These are phyloP conservation scores for Percina caprodes DNA, from an alignment of 2,113 vertebrate species.

Conservation along the genomic window DNA sequence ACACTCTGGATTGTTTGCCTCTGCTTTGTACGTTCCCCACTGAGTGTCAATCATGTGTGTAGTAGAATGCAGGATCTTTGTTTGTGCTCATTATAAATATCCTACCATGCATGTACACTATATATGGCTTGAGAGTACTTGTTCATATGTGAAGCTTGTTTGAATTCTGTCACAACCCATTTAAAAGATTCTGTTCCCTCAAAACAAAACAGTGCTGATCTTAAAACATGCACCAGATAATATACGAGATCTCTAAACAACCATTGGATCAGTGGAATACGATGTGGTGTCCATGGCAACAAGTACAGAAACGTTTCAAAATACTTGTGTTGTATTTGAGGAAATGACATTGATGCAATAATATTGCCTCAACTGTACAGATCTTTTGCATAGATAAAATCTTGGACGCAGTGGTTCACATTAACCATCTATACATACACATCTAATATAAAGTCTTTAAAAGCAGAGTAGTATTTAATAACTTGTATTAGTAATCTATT, in stretches of 20 bases:
- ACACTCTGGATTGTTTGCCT: conserved; percentile 37
- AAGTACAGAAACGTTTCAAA: neutral
- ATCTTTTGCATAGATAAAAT: conserved; percentile 19
- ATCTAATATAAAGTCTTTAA: conserved; percentile 24
- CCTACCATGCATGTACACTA: neutral
- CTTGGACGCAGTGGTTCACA: conserved; percentile 1
- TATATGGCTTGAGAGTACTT: neutral
- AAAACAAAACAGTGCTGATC: conserved; percentile 4
- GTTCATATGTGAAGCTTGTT: conserved; percentile 8
- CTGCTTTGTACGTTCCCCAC: conserved; percentile 24
- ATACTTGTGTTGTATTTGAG: conserved; percentile 24
- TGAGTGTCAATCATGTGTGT: conserved; percentile 38
- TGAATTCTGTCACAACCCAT: neutral
- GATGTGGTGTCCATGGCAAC: neutral
- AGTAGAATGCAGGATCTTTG: conserved; percentile 19
- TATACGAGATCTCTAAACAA: neutral
- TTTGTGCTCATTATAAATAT: conserved; percentile 51
- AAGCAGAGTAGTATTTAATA: conserved; percentile 1
- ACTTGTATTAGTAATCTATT: neutral
- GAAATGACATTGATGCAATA: conserved; percentile 5
- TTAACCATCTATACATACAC: conserved; percentile 16
- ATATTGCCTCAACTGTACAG: conserved; percentile 16
- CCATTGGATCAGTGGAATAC: neutral
- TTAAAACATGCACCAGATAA: neutral
- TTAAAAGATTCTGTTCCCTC: neutral